These are phyloP conservation scores for Coturnix japonica DNA, from an alignment of 2,113 vertebrate genomes.

Conservation along the genomic window DNA sequence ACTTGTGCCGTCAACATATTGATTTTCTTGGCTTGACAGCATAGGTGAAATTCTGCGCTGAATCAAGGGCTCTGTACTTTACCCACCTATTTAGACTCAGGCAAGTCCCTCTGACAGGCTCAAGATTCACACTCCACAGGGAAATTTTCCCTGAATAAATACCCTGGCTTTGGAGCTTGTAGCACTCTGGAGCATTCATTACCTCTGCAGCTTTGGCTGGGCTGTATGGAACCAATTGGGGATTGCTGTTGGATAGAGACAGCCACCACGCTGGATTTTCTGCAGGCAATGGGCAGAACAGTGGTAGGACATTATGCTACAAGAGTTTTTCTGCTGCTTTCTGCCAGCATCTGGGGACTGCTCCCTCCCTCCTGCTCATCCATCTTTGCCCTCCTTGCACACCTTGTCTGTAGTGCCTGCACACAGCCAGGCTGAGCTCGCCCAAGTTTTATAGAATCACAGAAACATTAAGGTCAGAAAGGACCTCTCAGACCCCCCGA, in stretches of 20 bases:
- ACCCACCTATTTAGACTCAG: neutral
- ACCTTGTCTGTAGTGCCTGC: rapidly evolving
- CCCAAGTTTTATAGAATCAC: neutral
- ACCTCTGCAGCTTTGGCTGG: neutral
- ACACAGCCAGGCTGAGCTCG: neutral
- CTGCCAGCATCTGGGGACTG: neutral
- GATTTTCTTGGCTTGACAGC: neutral
- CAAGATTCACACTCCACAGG: neutral
- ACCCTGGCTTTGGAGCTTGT: rapidly evolving
- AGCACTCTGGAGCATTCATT: neutral
- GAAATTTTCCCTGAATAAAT: neutral
- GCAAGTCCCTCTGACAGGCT: neutral
- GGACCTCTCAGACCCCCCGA: no score
- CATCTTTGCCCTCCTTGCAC: rapidly evolving
- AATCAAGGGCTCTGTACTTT: neutral
- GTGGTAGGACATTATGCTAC: neutral
- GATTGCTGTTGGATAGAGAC: neutral
- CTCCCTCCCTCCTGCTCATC: neutral
- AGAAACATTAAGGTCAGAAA: no score
- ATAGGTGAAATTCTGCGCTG: neutral
- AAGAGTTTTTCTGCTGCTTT: neutral
- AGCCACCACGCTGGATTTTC: neutral
- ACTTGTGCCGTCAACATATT: neutral
- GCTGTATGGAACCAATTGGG: rapidly evolving
- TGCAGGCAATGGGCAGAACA: neutral